Percentiles rank a stretch among this genome's conserved stretches.
Evolutionary conservation across 2,888 invertebrate species (phyloP).

Genomic region (Neuroscelio doddi): DNA sequence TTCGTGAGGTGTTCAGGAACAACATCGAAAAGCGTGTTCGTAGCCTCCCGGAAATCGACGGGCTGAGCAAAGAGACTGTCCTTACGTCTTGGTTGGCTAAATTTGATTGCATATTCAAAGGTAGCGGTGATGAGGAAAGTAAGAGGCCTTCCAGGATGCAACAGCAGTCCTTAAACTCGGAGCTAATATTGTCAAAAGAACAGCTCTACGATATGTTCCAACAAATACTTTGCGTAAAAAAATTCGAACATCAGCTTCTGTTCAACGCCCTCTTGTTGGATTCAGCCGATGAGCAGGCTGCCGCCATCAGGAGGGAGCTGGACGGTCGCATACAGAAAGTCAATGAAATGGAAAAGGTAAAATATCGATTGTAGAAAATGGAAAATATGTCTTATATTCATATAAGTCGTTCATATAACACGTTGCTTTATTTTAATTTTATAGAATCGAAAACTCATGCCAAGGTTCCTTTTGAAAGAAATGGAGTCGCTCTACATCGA

Average conservation of each 20-base stretch:
- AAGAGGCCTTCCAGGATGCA: slow-evolving; percentile 91
- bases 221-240: slow-evolving; percentile 97
- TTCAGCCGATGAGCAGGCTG: slow-evolving; percentile 99
- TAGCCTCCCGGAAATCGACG: slow-evolving; percentile 99
- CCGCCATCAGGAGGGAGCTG: slow-evolving; percentile 97
- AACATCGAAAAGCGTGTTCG: slow-evolving; percentile 99
- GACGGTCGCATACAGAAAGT: slow-evolving; percentile 98
- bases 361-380: too few relatives aligned
- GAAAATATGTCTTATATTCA: too few relatives aligned
- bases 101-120: slow-evolving; percentile 98
- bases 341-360: slow-evolving; percentile 97
- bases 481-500: slow-evolving; percentile 99
- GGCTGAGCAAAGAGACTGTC: slow-evolving; percentile 98
- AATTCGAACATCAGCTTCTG: slow-evolving; percentile 99
- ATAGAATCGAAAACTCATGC: slow-evolving; percentile 97
- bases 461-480: slow-evolving; percentile 99
- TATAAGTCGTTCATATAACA: too few relatives aligned
- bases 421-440: slow-evolving; percentile 8
- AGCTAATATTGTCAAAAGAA: slow-evolving; percentile 97
- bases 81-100: slow-evolving; percentile 99
- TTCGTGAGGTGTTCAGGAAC: slow-evolving; percentile 97
- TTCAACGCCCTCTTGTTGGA: slow-evolving; percentile 99
- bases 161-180: slow-evolving; percentile 92
- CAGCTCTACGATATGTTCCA: slow-evolving; percentile 99
- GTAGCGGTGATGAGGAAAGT: slow-evolving; percentile 89